Base-by-base conservation (phyloP, 2,888 invertebrate species). In the Philaethria dido region DNA sequence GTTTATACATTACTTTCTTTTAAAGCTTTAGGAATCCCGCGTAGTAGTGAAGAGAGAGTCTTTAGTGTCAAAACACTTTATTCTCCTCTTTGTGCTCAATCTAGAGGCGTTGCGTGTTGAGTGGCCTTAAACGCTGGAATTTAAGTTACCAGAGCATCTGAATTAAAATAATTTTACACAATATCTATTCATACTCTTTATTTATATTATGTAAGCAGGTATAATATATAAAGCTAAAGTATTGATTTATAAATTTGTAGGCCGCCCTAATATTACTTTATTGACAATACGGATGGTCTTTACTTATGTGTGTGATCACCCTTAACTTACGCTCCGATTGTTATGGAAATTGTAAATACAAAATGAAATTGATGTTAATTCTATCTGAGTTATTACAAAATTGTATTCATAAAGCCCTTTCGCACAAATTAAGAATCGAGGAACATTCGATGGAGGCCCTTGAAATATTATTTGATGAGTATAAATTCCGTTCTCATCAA, bases 361-460 rank as follows among this genome's bases (percentile, higher is more conserved):
- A 65, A 48, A 42, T 78, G 80, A 85, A 87, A 87, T 88, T 88
- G 85, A 86, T 85, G 84, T 83, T 85, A 87, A 87, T 87, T 85
- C 85, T 82, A 81, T 86, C 87, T 55, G 64, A 66, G 64, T 65
- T 71, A 66, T 87, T 77, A 55, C 73, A 78, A 84, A 88, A 87
- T 86, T 80, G 47, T 84, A 87, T 87, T 84, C 80, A 74, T 73
- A 71, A 80, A 83, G 77, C 80, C 83, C 80, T 83, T 86, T 82
- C 78, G 29, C 50, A 48, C 44, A 45, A 59, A 61, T 59, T 47
- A 57, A 36, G 61, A 62, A 54, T 64, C 63, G 63, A 47, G 50
- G 29, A 48, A 66, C 65, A 29, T 20, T 59, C 18, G 52, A 68
- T 20, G 29, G 20, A 52, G 50, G 44, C 67, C 64, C 55, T 62